Base-by-base conservation (phyloP, 2,888 invertebrate genomes). In the Eremobia ochroleuca region DNA sequence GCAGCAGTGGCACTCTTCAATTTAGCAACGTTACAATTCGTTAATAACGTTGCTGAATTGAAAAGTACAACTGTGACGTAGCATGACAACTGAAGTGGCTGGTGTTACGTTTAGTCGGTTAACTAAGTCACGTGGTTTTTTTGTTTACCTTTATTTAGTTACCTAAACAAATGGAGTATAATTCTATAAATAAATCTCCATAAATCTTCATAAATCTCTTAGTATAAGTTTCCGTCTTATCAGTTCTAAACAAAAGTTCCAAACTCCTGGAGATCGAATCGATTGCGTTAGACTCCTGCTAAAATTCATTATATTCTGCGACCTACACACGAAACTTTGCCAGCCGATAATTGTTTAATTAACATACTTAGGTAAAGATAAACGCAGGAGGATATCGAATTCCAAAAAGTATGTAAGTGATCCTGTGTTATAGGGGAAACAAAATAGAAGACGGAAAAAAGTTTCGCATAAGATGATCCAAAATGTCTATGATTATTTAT, bases 321-420 rank as follows among this genome's bases (percentile, higher is more conserved):
- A 46, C 18, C 43, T 40, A 40, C n/a, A 67, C n/a, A 70, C 13
- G 43, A 67, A 82, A 79, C 52, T 82, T 82, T 34, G 67, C 28
- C 58, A 55, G 67, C 28, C 59, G 82, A 78, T 78, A 82, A 82
- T 82, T 83, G 70, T 68, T 55, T 73, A 64, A 81, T 81, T 82
- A 68, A 71, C 76, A 76, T 81, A 81, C 66, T 81, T 70, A 55
- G 15, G 70, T 62, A 34, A 49, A 59, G 58, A 67, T 76, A 81
- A 62, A 62, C 58, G 18, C 25, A 18, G 43, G 25, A 15, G 15
- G 40, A 34, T 67, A 49, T 49, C 21, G 31, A 58, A 70, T 62
- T 58, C 55, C n/a, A 13, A 37, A n/a, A 81, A 81, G 49, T 80
- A 76, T 46, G 31, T 28, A 81, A 80, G 25, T 34, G 40, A 62